Base-by-base conservation (phyloP, 1,140 invertebrate species). In the Cotesia vestalis region DNA sequence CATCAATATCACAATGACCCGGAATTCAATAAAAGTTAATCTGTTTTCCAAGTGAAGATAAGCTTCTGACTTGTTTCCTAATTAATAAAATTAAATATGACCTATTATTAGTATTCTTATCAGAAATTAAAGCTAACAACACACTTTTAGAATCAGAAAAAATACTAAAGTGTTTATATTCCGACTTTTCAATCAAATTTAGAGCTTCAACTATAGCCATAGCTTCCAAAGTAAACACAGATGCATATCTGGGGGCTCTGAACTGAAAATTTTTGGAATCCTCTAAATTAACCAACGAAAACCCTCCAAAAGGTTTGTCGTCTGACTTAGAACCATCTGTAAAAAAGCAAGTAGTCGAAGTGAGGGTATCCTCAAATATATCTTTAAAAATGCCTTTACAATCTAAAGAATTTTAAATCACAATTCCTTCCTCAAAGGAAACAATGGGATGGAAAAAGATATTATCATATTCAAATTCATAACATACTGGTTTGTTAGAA, bases 21-120 rank as follows among this genome's bases (percentile, higher is more conserved):
- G 69, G 69, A 11, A 64, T 51, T 60, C 60, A 64, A 57, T 36
- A 71, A 9, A 69, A 8, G 14, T 14, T 69, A 17, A 69, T 40
- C 0, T 17, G 35, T 38, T 69, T 69, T 3, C 67, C 53, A 1
- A 11, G 12, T 6, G n/a, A 17, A 17, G 17, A 17, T 20, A 4
- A 69, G 17, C 36, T 17, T 46, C 17, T 40, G 1, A 69, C 1
- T 6, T 4, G 12, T 4, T 14, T 27, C 40, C 52, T 20, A n/a
- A 71, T 36, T 38, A 17, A 11, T 8, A 53, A 17, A 17, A 64
- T 35, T 4, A 64, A n/a, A 64, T 71, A 71, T 0, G 69, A 52
- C 4, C 4, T 17, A 14, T 55, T 64, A 11, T 46, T 53, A 2
- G 4, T 9, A n/a, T 64, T 35, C 12, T 63, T 17, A 9, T 51